Evolutionary conservation across 2,888 invertebrate genomes (phyloP), one percentile per base, ranked within the genome.

Genomic region (Dione juno): DNA sequence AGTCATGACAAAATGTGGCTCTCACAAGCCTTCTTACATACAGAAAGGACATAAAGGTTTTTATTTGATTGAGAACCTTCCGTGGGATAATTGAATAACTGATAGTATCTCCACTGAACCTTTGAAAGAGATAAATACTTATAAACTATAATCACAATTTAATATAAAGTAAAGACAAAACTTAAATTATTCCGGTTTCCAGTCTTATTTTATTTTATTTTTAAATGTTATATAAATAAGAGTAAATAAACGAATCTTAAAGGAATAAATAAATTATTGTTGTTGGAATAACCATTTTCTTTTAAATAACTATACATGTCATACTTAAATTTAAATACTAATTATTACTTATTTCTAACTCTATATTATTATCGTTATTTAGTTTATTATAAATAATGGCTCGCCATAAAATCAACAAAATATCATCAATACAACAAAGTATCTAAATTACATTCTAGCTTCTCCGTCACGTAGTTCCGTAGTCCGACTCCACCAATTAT

Each of bases 381-480:
- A 9, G 0, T 11, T 6, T 48, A 21, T 50, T 3, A n/a, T 3
- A 14, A 50, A 14, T 21, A 59, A 14, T 28, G 0, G 5, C n/a
- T 28, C 9, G 11, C 6, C 37, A 28, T 16, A 13, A 13, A 41
- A 43, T 45, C 7, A 28, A 61, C 45, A 45, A 11, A 40, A 45
- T 61, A 35, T 61, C n/a, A 61, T 52, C 9, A 40, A 21, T 67
- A 41, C 41, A 28, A 52, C 21, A 41, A 59, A 59, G 59, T 67
- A 59, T 45, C 10, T 59, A 67, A 28, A 52, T 59, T 50, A 59
- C n/a, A n/a, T n/a, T 41, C 21, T 9, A 37, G 14, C 45, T 63
- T 45, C 35, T 41, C 13, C 14, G 61, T 67, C 52, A 63, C 61
- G 67, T 68, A 59, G 16, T 45, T 54, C 45, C 35, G 45, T 45